Conservation (phyloP, 2,888 invertebrate genomes). For the Petrolisthes manimaculis region DNA sequence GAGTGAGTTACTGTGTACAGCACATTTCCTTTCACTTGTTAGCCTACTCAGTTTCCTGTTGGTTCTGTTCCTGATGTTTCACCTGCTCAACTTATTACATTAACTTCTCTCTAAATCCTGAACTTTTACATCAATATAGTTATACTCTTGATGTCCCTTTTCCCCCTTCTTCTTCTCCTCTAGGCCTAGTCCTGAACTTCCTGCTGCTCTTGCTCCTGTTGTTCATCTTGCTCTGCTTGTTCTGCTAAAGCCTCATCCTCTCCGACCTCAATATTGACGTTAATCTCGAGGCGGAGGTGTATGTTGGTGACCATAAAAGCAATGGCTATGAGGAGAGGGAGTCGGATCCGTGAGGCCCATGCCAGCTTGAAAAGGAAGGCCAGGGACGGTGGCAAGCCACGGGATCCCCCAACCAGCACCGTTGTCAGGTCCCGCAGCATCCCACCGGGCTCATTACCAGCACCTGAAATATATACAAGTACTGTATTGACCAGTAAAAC, state of each 20-base stretch:
- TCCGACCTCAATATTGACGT: constrained; percentile 61
- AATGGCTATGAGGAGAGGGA: constrained; percentile 59
- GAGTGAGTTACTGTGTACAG: too few relatives aligned
- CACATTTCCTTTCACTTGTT: too few relatives aligned
- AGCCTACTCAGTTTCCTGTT: too few relatives aligned
- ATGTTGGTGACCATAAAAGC: constrained; percentile 65
- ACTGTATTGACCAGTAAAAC: too few relatives aligned
- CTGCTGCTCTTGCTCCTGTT: background rate
- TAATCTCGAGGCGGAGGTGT: constrained; percentile 64
- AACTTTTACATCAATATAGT: too few relatives aligned
- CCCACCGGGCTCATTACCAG: background rate
- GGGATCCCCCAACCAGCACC: constrained; percentile 52
- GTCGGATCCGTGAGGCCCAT: constrained; percentile 62
- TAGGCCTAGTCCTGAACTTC: background rate
- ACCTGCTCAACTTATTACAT: too few relatives aligned
- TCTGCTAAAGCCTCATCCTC: constrained; percentile 42
- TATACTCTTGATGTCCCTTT: background rate
- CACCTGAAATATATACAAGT: background rate
- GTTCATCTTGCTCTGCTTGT: background rate
- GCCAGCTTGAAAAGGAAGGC: constrained; percentile 64
- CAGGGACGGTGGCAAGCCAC: constrained; percentile 51
- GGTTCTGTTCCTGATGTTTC: too few relatives aligned
- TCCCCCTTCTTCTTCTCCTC: background rate
- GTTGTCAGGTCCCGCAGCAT: constrained; percentile 52
- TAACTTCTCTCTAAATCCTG: too few relatives aligned